Conservation (phyloP, 2,113 vertebrate species). For the Felis catus region F.catus_Fca126_mat1.0 CM031420.1:31208501-31209000, state of each 20-base stretch:
- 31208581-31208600: background rate
- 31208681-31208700: background rate
- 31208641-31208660: background rate
- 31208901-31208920: background rate
- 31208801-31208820: background rate
- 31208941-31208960: background rate
- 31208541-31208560: background rate
- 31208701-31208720: background rate
- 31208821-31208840: background rate
- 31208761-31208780: background rate
- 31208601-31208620: background rate
- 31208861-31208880: background rate
- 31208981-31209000: background rate
- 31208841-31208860: background rate
- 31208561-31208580: background rate
- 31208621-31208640: too few species aligned
- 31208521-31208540: background rate
- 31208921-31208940: background rate
- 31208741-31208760: background rate
- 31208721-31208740: background rate
- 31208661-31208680: background rate
- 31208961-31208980: background rate
- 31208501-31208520: background rate
- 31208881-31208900: background rate
- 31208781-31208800: background rate